phyloP scores from a whole-genome alignment of 2,113 vertebrate species.

The Aegithalos caudatus region DNA sequence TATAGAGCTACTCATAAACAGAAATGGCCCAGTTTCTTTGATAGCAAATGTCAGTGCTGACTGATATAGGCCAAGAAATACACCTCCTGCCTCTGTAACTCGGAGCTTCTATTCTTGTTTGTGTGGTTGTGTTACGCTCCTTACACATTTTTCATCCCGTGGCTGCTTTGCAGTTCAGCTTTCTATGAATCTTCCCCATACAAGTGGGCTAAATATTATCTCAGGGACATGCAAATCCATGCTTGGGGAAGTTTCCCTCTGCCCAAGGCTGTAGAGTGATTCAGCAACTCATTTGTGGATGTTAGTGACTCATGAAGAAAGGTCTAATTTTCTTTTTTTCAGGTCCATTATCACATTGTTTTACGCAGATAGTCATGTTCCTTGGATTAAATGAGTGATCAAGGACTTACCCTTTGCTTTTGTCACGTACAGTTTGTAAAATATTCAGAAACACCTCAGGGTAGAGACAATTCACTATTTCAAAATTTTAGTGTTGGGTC shows the following conservation, averaged over 20 bases:
- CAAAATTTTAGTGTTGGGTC: background rate
- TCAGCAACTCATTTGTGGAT: background rate
- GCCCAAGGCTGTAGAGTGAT: background rate
- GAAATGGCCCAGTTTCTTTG: conserved; percentile 8
- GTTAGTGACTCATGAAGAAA: background rate
- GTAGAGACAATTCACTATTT: background rate
- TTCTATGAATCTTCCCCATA: background rate
- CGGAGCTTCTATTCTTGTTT: background rate
- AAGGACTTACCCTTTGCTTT: background rate
- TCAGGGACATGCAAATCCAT: background rate
- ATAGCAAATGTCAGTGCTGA: conserved; percentile 1
- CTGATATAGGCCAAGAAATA: conserved; percentile 22
- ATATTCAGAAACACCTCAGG: background rate
- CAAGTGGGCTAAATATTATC: background rate
- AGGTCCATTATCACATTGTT: background rate
- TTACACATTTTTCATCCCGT: background rate
- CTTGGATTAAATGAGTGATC: background rate
- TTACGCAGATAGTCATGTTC: background rate
- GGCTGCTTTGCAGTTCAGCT: background rate
- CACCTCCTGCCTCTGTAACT: background rate
- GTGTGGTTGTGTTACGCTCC: background rate
- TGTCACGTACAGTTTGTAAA: background rate
- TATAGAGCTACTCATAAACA: background rate
- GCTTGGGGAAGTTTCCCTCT: background rate
- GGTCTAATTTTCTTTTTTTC: background rate